phyloP scores from a whole-genome alignment of 2,888 invertebrate species.

The Oxystoma pomonae region DNA sequence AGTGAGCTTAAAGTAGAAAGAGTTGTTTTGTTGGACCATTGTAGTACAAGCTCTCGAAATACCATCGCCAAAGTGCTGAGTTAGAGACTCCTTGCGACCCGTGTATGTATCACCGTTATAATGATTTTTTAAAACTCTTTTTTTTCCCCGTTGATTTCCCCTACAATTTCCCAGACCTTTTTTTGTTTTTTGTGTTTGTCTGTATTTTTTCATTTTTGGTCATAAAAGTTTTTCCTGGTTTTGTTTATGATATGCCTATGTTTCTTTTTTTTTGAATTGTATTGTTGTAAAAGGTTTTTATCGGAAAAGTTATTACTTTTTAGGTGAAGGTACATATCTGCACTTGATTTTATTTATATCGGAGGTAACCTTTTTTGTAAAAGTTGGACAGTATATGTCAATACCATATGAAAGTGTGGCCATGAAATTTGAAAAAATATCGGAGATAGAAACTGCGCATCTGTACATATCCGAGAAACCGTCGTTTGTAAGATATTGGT shows the following conservation, averaged over 20 bases:
- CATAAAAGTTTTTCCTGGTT: neutral
- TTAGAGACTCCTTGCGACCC: neutral
- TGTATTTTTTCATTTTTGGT: neutral
- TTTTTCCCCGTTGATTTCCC: neutral
- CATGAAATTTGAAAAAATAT: neutral
- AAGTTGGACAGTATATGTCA: neutral
- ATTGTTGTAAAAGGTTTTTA: neutral
- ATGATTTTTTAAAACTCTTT: neutral
- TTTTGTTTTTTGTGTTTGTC: neutral
- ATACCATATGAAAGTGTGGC: neutral
- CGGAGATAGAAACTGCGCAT: neutral
- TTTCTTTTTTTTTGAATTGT: neutral
- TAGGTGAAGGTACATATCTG: neutral
- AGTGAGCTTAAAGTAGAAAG: neutral
- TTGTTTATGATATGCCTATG: neutral
- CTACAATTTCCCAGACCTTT: neutral
- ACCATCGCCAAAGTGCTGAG: neutral
- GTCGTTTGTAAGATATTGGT: neutral
- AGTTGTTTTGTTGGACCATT: neutral
- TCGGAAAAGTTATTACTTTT: neutral
- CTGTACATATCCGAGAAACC: neutral
- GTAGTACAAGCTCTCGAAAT: neutral
- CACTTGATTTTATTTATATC: neutral
- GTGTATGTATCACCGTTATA: neutral
- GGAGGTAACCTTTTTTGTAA: neutral